These are phyloP conservation scores for Corythornis vintsioides DNA, from an alignment of 2,113 vertebrate species.

Conservation along the genomic window DNA sequence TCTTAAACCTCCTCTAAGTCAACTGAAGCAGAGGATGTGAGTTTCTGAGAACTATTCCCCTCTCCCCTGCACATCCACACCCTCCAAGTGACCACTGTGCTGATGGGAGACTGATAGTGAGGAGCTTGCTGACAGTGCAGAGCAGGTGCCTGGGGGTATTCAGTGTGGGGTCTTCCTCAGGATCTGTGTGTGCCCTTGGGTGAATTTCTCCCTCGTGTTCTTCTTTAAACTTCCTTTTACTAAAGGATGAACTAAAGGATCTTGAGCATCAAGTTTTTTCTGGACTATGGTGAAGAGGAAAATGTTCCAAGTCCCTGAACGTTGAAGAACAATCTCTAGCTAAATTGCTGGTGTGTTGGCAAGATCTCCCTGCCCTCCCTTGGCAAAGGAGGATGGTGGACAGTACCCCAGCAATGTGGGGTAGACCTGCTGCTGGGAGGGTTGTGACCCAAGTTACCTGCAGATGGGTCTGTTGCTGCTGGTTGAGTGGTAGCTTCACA, in stretches of 20 bases:
- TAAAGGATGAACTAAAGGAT: background rate
- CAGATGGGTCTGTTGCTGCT: background rate
- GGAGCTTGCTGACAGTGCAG: background rate
- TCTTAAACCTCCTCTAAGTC: slow-evolving; percentile 14
- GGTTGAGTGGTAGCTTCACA: background rate
- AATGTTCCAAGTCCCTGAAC: background rate
- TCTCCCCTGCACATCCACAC: background rate
- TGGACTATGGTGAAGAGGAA: background rate
- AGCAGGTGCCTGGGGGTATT: background rate
- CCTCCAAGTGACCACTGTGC: background rate
- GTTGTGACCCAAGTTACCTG: background rate
- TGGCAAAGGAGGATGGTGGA: accelerated
- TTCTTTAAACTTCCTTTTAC: background rate
- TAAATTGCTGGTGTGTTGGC: background rate
- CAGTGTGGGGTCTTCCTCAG: background rate
- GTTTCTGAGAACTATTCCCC: background rate
- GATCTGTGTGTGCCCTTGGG: background rate
- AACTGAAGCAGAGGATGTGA: slow-evolving; percentile 46
- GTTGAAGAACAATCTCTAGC: background rate
- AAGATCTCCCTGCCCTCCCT: background rate
- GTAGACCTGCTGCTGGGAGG: background rate
- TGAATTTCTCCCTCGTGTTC: background rate
- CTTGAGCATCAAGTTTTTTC: background rate
- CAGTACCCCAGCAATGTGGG: background rate
- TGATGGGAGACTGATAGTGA: background rate